These are phyloP conservation scores for Gavia stellata DNA, from an alignment of 2,113 vertebrate species.

Conservation along the genomic window DNA sequence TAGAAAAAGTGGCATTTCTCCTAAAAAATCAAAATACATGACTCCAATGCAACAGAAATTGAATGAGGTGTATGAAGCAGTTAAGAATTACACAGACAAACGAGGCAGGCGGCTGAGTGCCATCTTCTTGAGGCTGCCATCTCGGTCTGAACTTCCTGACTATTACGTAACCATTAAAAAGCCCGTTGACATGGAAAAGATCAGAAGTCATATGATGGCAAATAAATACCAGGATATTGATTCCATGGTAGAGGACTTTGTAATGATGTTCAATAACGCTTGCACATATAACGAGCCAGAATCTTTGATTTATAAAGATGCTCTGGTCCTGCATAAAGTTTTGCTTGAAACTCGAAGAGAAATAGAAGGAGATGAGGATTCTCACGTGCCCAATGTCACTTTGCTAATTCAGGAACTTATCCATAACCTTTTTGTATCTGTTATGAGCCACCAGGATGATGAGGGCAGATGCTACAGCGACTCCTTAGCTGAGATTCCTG, in stretches of 20 bases:
- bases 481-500: conserved; percentile 94
- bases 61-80: conserved; percentile 94
- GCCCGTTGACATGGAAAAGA: conserved; percentile 97
- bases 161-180: conserved; percentile 98
- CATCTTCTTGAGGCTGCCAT: conserved; percentile 93
- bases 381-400: conserved; percentile 91
- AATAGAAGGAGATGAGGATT: conserved; percentile 93
- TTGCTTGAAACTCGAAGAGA: conserved; percentile 90
- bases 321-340: conserved; percentile 92
- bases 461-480: conserved; percentile 99
- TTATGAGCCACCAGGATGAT: conserved; percentile 96
- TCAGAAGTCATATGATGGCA: conserved; percentile 96
- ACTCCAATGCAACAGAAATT: conserved; percentile 97
- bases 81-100: conserved; percentile 97
- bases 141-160: conserved; percentile 96
- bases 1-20: conserved; percentile 90
- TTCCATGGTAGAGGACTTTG: conserved; percentile 95
- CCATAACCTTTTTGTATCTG: conserved; percentile 96
- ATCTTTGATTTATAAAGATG: conserved; percentile 97
- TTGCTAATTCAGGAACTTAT: conserved; percentile 95
- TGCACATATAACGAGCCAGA: conserved; percentile 98
- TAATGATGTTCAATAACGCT: conserved; percentile 99
- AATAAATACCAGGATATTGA: conserved; percentile 99
- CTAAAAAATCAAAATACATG: conserved; percentile 96
- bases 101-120: conserved; percentile 96